Conservation (phyloP, 2,888 invertebrate genomes). For the Mamestra brassicae region DNA sequence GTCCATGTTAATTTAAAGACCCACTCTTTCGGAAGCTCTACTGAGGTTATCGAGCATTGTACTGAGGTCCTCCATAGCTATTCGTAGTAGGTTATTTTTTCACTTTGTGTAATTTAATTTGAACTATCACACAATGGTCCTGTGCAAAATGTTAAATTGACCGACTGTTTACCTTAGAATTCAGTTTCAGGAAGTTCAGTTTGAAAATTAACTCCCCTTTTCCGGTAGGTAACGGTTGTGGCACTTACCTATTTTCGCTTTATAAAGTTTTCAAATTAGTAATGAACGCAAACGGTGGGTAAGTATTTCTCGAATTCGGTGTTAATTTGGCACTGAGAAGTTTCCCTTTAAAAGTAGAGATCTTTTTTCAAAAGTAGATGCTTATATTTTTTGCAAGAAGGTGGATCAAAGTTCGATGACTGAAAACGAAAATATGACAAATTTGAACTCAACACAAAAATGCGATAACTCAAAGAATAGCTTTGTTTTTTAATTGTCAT, state of each 20-base stretch:
- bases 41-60: no score
- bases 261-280: constrained; percentile 49
- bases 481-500: not conserved
- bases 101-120: not conserved
- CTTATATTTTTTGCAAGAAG: not conserved
- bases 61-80: no score
- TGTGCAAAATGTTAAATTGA: constrained; percentile 73
- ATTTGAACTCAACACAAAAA: not conserved
- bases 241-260: constrained; percentile 22
- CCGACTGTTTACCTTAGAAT: constrained; percentile 73
- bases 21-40: no score
- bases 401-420: not conserved
- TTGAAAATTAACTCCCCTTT: constrained; percentile 67
- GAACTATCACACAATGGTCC: constrained; percentile 42
- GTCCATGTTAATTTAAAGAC: no score
- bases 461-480: not conserved
- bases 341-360: not conserved
- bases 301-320: constrained; percentile 1
- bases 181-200: constrained; percentile 68
- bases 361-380: not conserved
- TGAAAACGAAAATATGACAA: not conserved
- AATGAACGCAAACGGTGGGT: constrained; percentile 21
- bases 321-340: not conserved
- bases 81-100: not conserved
- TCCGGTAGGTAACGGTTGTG: constrained; percentile 31